Evolutionary conservation across 1,140 invertebrate species (phyloP).

Genomic region (Dufourea novaeangliae): DNA sequence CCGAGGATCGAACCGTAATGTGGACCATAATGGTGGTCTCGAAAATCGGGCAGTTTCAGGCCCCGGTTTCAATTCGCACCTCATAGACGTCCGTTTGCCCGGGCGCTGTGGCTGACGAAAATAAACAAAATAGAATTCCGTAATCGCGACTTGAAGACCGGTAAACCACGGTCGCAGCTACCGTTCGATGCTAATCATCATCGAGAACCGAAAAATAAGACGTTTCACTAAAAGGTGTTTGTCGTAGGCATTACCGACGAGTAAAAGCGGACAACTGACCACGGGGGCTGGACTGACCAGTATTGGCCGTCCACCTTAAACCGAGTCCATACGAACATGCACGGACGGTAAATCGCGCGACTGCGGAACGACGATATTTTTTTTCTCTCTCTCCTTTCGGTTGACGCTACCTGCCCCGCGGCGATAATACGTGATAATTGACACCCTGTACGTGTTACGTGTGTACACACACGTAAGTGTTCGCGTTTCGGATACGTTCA

Average conservation of each 20-base stretch:
- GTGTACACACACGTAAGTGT: constrained; percentile 31
- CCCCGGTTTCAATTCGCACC: constrained; percentile 75
- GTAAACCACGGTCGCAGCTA: constrained; percentile 37
- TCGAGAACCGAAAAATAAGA: constrained; percentile 77
- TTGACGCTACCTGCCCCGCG: constrained; percentile 48
- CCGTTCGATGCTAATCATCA: constrained; percentile 78
- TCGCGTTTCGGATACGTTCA: constrained; percentile 38
- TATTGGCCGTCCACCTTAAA: constrained; percentile 49
- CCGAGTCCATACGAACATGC: constrained; percentile 29
- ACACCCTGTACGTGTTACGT: constrained; percentile 68
- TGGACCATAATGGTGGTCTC: too few species aligned
- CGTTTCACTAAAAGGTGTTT: constrained; percentile 77
- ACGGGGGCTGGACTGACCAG: constrained; percentile 7
- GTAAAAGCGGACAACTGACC: constrained; percentile 62
- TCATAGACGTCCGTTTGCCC: constrained; percentile 64
- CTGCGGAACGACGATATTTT: constrained; percentile 49
- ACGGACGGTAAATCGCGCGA: constrained; percentile 22
- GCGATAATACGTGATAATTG: constrained; percentile 77
- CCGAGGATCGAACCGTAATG: too few species aligned
- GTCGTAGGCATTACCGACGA: constrained; percentile 71
- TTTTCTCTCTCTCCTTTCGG: constrained; percentile 27
- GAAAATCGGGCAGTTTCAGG: constrained; percentile 69
- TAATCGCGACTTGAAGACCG: constrained; percentile 43
- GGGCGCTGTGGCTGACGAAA: constrained; percentile 27
- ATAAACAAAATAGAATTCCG: constrained; percentile 52